Conservation (phyloP, 2,888 invertebrate genomes). For the Epistrophe grossulariae region DNA sequence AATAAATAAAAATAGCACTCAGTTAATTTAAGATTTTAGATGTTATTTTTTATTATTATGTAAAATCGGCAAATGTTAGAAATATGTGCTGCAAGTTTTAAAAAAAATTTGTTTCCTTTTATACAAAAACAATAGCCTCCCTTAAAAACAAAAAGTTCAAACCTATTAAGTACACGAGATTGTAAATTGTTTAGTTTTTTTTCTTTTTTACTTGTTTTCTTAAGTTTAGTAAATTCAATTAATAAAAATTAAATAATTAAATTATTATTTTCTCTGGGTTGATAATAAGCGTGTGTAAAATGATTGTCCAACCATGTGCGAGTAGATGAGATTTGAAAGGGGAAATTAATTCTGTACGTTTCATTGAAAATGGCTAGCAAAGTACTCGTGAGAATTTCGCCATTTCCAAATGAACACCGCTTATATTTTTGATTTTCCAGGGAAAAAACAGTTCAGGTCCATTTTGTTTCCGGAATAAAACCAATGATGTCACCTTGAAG, state of each 20-base stretch:
- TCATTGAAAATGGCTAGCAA: no score
- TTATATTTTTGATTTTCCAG: no score
- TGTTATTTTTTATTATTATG: conserved; percentile 30
- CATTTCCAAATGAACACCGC: no score
- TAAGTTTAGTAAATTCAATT: conserved; percentile 65
- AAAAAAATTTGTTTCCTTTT: conserved; percentile 41
- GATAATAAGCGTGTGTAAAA: neutral
- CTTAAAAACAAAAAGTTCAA: conserved; percentile 23
- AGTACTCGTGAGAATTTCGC: no score
- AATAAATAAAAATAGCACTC: neutral
- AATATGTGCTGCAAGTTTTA: conserved; percentile 16
- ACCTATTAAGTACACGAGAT: conserved; percentile 39
- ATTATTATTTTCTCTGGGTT: neutral
- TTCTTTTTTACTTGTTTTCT: conserved; percentile 54
- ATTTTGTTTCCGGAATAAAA: no score
- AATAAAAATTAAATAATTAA: conserved; percentile 25
- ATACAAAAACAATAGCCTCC: conserved; percentile 25
- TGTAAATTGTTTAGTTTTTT: conserved; percentile 61
- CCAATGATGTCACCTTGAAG: no score
- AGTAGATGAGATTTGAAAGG: no score
- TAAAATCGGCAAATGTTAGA: conserved; percentile 25
- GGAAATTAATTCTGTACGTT: no score
- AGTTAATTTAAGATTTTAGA: conserved; percentile 41
- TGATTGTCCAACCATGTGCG: no score
- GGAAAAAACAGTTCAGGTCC: no score